phyloP scores from a whole-genome alignment of 1,140 invertebrate species.

The Probaryconus sp. region DNA sequence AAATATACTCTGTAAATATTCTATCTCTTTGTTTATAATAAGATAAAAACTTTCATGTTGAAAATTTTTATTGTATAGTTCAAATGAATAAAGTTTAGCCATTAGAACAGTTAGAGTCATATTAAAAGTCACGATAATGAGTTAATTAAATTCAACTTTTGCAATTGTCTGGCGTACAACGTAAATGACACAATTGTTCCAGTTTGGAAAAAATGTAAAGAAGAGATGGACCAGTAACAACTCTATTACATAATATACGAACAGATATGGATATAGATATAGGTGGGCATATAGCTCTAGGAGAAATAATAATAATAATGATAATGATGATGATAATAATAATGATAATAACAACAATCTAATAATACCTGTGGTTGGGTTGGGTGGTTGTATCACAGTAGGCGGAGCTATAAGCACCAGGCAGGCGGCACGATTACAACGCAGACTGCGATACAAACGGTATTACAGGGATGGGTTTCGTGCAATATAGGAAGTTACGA shows the following conservation, averaged over 20 bases:
- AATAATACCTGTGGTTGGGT: constrained; percentile 50
- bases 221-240: constrained; percentile 13
- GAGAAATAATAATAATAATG: too few species aligned
- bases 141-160: neutral
- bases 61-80: too few species aligned
- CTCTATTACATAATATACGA: constrained; percentile 46
- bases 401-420: constrained; percentile 66
- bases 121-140: too few species aligned
- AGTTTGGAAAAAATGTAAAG: constrained; percentile 20
- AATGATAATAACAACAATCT: constrained; percentile 53
- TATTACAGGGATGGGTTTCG: constrained; percentile 67
- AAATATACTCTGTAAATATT: too few species aligned
- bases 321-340: too few species aligned
- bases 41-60: too few species aligned
- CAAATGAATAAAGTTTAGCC: too few species aligned
- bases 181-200: constrained; percentile 11
- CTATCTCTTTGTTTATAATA: too few species aligned
- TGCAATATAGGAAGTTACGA: constrained; percentile 57
- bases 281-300: constrained; percentile 13
- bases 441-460: constrained; percentile 66
- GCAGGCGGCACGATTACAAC: constrained; percentile 63
- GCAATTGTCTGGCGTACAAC: neutral
- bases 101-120: too few species aligned
- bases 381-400: constrained; percentile 66
- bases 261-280: constrained; percentile 4